Base-by-base conservation (phyloP, 2,797 vertebrate species). In the Phaenicophaeus curvirostris region DNA sequence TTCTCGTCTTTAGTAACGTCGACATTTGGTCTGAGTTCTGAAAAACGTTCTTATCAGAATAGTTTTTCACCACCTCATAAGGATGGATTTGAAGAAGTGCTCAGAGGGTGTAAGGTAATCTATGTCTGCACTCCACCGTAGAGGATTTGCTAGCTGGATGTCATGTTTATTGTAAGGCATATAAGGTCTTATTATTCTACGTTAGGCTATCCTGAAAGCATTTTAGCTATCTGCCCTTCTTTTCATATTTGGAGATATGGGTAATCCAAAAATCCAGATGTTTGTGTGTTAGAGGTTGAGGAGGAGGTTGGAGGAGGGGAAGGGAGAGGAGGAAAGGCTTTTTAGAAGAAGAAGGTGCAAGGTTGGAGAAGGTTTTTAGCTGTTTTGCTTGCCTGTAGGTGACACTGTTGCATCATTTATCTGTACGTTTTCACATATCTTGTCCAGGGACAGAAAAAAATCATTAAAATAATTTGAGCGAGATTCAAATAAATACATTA, bases 351-450 rank as follows among this genome's bases (percentile, higher is more conserved):
- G 54, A 84, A 68, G 58, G n/a, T 89, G 18, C 42, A 37, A 6
- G 62, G 58, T 28, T 58, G 33, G 33, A 80, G 66, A 66, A 80
- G 51, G 15, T 46, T 79, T 91, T 85, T 95, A 90, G 15, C 78
- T 82, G 90, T 63, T 88, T 89, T 55, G 24, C 48, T 68, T 93
- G 97, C 98, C 98, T 98, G 97, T 97, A 98, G 98, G 98, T 98
- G 98, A 97, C 98, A 97, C 97, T 98, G 97, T 98, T 97, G 97
- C 74, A 82, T 97, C 97, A 96, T 86, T 97, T 97, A 97, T 97
- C 91, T 90, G 76, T 88, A 65, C 14, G 2, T 85, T 95, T 95
- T 85, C 73, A 63, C n/a, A 3, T 93, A 41, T 94, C 94, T 97
- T 97, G 96, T 97, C 97, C 88, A 90, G 94, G 93, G 96, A 96